These are phyloP conservation scores for Endomychus coccineus DNA, from an alignment of 2,888 invertebrate genomes.

Conservation along the genomic window DNA sequence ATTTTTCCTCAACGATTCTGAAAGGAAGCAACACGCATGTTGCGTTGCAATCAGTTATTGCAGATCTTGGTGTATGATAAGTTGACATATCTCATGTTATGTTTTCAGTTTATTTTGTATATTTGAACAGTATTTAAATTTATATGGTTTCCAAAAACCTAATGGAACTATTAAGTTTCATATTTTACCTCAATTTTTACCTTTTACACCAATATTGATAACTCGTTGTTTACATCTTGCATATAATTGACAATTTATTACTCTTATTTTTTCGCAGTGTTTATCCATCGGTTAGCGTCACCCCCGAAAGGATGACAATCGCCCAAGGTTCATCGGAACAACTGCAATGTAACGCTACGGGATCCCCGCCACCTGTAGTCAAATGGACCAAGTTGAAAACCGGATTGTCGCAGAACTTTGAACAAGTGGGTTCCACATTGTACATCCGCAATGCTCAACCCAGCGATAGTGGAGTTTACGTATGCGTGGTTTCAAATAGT, in stretches of 20 bases:
- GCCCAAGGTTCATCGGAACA: slow-evolving; percentile 59
- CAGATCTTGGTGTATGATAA: too few relatives aligned
- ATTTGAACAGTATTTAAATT: too few relatives aligned
- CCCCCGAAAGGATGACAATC: slow-evolving; percentile 58
- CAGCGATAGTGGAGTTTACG: slow-evolving; percentile 74
- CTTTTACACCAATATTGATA: too few relatives aligned
- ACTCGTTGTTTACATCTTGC: neutral
- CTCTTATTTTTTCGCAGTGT: too few relatives aligned
- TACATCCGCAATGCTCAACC: slow-evolving; percentile 61
- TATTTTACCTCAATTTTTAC: too few relatives aligned
- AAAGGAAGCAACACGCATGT: too few relatives aligned
- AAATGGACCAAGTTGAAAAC: slow-evolving; percentile 73
- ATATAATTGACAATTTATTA: slow-evolving; percentile 15
- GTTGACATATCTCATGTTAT: too few relatives aligned
- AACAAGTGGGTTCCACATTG: slow-evolving; percentile 52
- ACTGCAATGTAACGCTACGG: slow-evolving; percentile 68
- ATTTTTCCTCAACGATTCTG: too few relatives aligned
- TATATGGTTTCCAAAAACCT: too few relatives aligned
- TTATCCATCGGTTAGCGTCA: slow-evolving; percentile 50
- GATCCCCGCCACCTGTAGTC: slow-evolving; percentile 67
- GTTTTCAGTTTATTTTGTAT: too few relatives aligned
- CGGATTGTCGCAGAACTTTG: slow-evolving; percentile 50
- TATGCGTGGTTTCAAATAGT: slow-evolving; percentile 65
- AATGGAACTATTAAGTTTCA: too few relatives aligned
- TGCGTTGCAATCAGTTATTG: too few relatives aligned